Evolutionary conservation across 2,888 invertebrate genomes (phyloP).

Genomic region (Agrotis puta): DNA sequence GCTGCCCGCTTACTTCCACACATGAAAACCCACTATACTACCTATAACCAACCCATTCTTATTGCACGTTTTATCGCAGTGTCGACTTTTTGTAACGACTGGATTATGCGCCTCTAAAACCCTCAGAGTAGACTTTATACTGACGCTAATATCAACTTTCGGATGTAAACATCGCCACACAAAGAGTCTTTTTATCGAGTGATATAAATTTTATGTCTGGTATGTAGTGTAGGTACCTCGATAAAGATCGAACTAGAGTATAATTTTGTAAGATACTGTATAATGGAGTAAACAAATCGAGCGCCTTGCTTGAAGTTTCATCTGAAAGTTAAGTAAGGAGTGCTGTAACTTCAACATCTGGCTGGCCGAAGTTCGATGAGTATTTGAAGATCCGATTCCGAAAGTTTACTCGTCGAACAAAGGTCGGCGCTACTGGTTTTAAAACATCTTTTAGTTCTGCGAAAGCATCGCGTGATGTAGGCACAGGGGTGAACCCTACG

Average conservation of each 20-base stretch:
- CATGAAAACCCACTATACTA: constrained; percentile 57
- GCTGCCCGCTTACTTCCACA: constrained; percentile 55
- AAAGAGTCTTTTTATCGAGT: constrained; percentile 66
- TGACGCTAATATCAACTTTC: constrained; percentile 62
- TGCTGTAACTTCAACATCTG: constrained; percentile 56
- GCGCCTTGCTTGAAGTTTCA: constrained; percentile 63
- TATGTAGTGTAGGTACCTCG: constrained; percentile 44
- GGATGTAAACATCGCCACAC: constrained; percentile 67
- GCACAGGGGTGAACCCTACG: constrained; percentile 76
- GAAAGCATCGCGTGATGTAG: constrained; percentile 84
- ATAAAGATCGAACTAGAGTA: constrained; percentile 59
- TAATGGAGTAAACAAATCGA: constrained; percentile 63
- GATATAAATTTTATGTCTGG: constrained; percentile 60
- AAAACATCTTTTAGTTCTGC: constrained; percentile 67
- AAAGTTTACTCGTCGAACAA: constrained; percentile 48
- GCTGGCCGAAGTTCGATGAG: constrained; percentile 70
- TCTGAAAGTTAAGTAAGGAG: constrained; percentile 76
- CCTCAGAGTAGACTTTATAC: constrained; percentile 73
- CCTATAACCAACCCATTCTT: constrained; percentile 73
- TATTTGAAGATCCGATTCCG: constrained; percentile 71
- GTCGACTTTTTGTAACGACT: constrained; percentile 81
- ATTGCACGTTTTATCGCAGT: constrained; percentile 82
- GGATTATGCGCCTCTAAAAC: constrained; percentile 80
- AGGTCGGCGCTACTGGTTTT: constrained; percentile 54
- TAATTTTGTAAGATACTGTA: constrained; percentile 59